Base-by-base conservation (phyloP, 30 jellyfish, hydroid and myxozoan genomes). In the Chrysaora quinquecirrha region DNA sequence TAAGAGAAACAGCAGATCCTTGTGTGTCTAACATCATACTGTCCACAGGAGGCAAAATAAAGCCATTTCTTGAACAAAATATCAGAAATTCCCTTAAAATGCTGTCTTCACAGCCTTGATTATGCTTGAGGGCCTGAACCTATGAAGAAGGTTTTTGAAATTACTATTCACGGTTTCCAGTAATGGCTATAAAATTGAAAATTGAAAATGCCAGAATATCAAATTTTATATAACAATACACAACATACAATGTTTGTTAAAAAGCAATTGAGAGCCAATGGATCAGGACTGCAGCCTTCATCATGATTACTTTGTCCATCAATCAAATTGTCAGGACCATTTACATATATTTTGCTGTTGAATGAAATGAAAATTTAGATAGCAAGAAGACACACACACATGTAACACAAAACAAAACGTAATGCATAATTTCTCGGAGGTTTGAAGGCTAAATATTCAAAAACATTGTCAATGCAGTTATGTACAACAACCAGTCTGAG, bases 51-150 rank as follows among this genome's bases (percentile, higher is more conserved):
- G 97, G 97, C 54, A 90, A 60, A 31, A 74, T 27, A 25, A 90
- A 69, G 63, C 94, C 78, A 84, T 90, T 90, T 46, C 62, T 78
- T n/a, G 87, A 64, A 46, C 95, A 84, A 56, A 90, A 84, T 23
- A 33, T 72, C 46, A 90, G 73, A 48, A 90, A 48, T 68, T 83
- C 96, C 56, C 54, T 69, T 76, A 90, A 48, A 58, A 90, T 72
- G 74, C 66, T 62, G 73, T 90, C 96, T 66, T 90, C 97, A 28
- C 63, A 30, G 74, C 96, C 97, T 65, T 74, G 87, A 71, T 83
- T 67, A 18, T 89, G 67, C 38, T 84, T 92, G 23, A 87, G 71
- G 23, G 97, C 97, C 46, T 90, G 96, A 18, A 90, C 89, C 97
- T 90, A 20, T 34, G 61, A 63, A 71, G 0, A 52, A 3, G 54